phyloP scores from a whole-genome alignment of 2,888 invertebrate species.

The Sepioteuthis lessoniana region DNA sequence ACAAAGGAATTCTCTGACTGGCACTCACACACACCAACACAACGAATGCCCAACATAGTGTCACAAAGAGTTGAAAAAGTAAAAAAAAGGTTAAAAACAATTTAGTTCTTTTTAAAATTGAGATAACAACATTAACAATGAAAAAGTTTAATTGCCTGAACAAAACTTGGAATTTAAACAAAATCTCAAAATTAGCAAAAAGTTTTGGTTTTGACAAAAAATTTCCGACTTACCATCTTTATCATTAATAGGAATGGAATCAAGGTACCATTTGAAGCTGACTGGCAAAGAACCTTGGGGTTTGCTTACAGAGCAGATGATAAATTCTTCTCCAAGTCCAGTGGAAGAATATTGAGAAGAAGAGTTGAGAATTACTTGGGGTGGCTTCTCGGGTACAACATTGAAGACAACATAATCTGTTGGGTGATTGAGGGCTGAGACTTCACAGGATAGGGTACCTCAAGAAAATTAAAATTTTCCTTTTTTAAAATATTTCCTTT shows the following conservation, averaged over 20 bases:
- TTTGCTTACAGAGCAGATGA: conserved; percentile 10
- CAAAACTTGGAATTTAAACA: too few relatives aligned
- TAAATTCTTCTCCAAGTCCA: neutral
- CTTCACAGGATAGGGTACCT: neutral
- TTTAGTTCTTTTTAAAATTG: too few relatives aligned
- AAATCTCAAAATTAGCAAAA: too few relatives aligned
- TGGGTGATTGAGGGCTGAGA: neutral
- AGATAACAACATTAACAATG: too few relatives aligned
- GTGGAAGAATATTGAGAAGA: neutral
- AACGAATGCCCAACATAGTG: too few relatives aligned
- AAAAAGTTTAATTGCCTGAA: too few relatives aligned
- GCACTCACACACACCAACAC: too few relatives aligned
- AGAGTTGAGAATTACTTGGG: neutral
- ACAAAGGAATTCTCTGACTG: too few relatives aligned
- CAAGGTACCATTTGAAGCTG: neutral
- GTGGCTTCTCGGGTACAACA: neutral
- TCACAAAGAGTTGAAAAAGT: too few relatives aligned
- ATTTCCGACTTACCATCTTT: neutral
- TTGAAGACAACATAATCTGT: neutral
- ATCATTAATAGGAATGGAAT: neutral
- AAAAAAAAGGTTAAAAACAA: too few relatives aligned
- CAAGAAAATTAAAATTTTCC: neutral
- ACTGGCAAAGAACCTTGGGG: neutral
- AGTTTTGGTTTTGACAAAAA: too few relatives aligned
- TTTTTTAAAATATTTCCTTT: too few relatives aligned